Percentiles rank a stretch among this genome's conserved stretches.
Evolutionary conservation across 2,797 vertebrate genomes (phyloP).

Genomic region (Siniperca scherzeri): DNA sequence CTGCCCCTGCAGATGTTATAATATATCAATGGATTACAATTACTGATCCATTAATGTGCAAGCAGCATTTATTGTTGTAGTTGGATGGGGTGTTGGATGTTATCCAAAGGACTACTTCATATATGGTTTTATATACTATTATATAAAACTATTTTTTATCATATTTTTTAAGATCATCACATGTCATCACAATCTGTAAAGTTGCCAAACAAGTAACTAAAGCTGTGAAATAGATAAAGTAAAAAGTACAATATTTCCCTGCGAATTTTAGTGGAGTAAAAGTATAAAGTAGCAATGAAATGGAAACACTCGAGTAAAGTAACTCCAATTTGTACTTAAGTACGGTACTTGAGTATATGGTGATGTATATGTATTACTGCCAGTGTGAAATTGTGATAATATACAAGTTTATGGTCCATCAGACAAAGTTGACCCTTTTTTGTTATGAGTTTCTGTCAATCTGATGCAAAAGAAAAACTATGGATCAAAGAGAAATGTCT

Average conservation of each 20-base stretch:
- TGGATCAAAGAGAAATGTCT: conserved; percentile 42
- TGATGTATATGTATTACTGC: neutral
- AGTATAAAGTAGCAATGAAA: neutral
- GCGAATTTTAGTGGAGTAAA: neutral
- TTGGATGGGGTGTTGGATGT: neutral
- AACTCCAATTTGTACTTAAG: neutral
- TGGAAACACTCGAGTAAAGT: neutral
- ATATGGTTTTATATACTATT: neutral
- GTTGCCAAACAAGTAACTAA: neutral
- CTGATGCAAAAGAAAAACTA: conserved; percentile 43
- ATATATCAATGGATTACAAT: neutral
- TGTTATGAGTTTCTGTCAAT: conserved; percentile 29
- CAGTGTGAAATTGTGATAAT: conserved; percentile 8
- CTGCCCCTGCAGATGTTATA: neutral
- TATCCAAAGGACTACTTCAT: neutral
- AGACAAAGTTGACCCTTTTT: neutral
- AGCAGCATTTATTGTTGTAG: neutral
- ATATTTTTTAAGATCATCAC: neutral
- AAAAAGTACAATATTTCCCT: neutral
- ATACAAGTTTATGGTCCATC: neutral
- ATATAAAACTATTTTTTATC: neutral
- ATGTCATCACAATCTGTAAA: neutral
- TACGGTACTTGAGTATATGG: neutral
- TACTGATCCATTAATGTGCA: neutral
- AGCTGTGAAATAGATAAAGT: neutral